Evolutionary conservation across 1,140 invertebrate species (phyloP), one percentile per base, ranked within the genome.

Genomic region (Telenomus remus): DNA sequence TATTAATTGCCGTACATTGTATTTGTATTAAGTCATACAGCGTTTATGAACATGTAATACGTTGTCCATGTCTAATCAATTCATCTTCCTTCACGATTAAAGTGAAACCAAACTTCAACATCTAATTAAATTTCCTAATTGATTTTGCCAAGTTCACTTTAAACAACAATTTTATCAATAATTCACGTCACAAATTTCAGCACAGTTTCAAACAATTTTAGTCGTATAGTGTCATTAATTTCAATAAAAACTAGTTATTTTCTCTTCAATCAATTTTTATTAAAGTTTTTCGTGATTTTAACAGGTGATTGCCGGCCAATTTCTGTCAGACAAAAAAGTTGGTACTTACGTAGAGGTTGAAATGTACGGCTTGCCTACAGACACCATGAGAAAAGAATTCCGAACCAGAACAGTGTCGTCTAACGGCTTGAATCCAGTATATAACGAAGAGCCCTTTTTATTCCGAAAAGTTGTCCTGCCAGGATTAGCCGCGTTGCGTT

Each of bases 261-360:
- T n/a, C n/a, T n/a, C n/a, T n/a, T n/a, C n/a, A n/a, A n/a, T n/a
- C n/a, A n/a, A n/a, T n/a, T n/a, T 27, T 27, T 3, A 27, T 27
- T 27, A 27, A 27, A 27, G 6, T 44, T 7, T 44, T 43, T 43
- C 5, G 3, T 7, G 7, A 1, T 14, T 7, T 1, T 51, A 50
- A 42, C 19, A 96, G 95, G 96, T 98, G 3, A 99, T 99, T 82
- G 98, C 98, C 46, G 98, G 98, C 0, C 98, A 99, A 89, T 99
- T 99, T 89, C 92, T 99, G 79, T 99, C 97, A 0, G 98, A 99
- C 86, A 98, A 98, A 88, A 99, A 99, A 88, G 96, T 95, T 44
- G 97, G 98, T 7, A 99, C 98, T 1, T 99, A 99, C 88, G 98
- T 99, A 8, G 98, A 99, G 88, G 98, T 99, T 16, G 98, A 99